phyloP scores from a whole-genome alignment of 2,888 invertebrate species.

The Tenthredo scrophulariae region DNA sequence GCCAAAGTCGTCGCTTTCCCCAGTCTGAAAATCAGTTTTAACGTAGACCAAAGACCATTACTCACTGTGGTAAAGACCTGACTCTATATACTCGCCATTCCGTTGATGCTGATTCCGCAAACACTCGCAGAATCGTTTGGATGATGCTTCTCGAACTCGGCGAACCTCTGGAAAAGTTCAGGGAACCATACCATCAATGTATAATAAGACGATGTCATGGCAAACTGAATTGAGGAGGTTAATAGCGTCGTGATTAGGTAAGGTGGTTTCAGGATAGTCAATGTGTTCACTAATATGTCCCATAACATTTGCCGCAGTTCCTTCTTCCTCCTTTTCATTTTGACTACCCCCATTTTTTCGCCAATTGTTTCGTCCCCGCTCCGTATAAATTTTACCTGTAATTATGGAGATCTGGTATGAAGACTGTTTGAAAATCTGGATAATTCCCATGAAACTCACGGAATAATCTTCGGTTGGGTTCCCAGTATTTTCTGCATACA shows the following conservation, averaged over 20 bases:
- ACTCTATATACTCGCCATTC: conserved; percentile 23
- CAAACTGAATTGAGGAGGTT: conserved; percentile 89
- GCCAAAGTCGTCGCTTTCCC: conserved; percentile 76
- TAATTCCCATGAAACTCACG: conserved; percentile 62
- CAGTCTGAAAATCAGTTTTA: neutral
- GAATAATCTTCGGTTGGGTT: conserved; percentile 68
- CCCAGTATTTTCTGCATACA: conserved; percentile 87
- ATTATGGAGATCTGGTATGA: neutral
- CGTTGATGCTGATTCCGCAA: conserved; percentile 82
- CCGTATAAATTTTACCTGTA: conserved; percentile 62
- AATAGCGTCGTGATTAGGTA: conserved; percentile 86
- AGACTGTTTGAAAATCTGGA: neutral
- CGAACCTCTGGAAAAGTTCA: conserved; percentile 89
- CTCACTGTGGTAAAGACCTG: neutral
- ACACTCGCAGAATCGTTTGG: conserved; percentile 86
- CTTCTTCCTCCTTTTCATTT: conserved; percentile 79
- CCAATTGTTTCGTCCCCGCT: conserved; percentile 58
- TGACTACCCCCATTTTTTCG: conserved; percentile 57
- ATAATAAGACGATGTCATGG: conserved; percentile 91
- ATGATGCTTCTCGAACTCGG: conserved; percentile 84
- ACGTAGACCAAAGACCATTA: neutral
- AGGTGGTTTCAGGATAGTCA: conserved; percentile 85
- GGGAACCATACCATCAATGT: conserved; percentile 95
- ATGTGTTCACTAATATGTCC: conserved; percentile 87
- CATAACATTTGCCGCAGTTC: conserved; percentile 83